These are phyloP conservation scores for Argynnis bischoffii DNA, from an alignment of 2,888 invertebrate genomes.

Conservation along the genomic window DNA sequence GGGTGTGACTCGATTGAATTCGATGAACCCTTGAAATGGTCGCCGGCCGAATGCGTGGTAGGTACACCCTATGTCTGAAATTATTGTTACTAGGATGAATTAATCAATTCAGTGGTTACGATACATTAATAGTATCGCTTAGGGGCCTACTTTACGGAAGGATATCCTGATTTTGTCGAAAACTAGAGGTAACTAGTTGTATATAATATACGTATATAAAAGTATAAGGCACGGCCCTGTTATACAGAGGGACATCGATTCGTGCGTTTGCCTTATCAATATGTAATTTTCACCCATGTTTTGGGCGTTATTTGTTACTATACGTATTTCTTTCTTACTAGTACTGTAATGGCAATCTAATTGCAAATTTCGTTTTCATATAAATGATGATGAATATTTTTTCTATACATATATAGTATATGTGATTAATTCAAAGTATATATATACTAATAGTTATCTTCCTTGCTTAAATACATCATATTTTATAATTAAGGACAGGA, in stretches of 20 bases:
- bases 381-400: slow-evolving; percentile 11
- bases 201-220: slow-evolving; percentile 38
- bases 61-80: slow-evolving; percentile 40
- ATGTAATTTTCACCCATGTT: slow-evolving; percentile 43
- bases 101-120: slow-evolving; percentile 37
- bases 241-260: slow-evolving; percentile 70
- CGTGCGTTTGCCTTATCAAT: slow-evolving; percentile 48
- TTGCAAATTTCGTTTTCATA: slow-evolving; percentile 14
- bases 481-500: too few species aligned
- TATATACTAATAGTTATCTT: too few species aligned
- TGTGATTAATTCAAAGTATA: background rate
- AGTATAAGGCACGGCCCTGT: slow-evolving; percentile 68
- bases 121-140: slow-evolving; percentile 24
- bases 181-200: slow-evolving; percentile 29
- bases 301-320: slow-evolving; percentile 39
- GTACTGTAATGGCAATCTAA: slow-evolving; percentile 5
- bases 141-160: slow-evolving; percentile 36
- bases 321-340: slow-evolving; percentile 21
- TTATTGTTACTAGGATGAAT: slow-evolving; percentile 41
- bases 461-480: too few species aligned
- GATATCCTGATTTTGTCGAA: slow-evolving; percentile 37
- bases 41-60: slow-evolving; percentile 48
- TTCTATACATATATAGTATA: slow-evolving; percentile 4
- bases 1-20: slow-evolving; percentile 41
- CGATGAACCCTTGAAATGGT: slow-evolving; percentile 41